Percentiles rank a stretch among this genome's conserved stretches.
These are phyloP conservation scores for Oreonectes daqikongensis DNA, from an alignment of 2,797 vertebrate species.

Conservation along the genomic window DNA sequence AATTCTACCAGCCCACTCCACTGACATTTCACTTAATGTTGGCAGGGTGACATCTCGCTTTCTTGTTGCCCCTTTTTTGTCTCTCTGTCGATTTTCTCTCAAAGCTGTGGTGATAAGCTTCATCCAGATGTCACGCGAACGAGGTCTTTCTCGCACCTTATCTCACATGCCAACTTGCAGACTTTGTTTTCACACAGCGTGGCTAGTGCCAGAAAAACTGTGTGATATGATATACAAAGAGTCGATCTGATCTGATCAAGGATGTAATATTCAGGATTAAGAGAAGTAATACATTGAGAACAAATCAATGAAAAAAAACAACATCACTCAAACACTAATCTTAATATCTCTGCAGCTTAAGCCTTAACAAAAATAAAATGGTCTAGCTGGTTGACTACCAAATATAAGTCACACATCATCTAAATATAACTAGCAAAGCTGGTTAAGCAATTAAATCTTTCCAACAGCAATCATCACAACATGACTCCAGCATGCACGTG, in stretches of 20 bases:
- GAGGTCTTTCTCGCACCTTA: constrained; percentile 23
- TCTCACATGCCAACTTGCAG: constrained; percentile 26
- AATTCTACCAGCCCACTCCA: constrained; percentile 26
- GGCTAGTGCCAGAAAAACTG: not conserved
- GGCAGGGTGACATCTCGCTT: constrained; percentile 25
- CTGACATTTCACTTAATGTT: constrained; percentile 45
- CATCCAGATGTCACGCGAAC: constrained; percentile 52
- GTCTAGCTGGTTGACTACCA: not conserved
- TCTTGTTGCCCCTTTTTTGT: constrained; percentile 5
- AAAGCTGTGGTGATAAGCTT: constrained; percentile 42
- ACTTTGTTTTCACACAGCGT: constrained; percentile 9
- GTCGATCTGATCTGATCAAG: constrained; percentile 18
- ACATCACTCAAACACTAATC: constrained; percentile 2
- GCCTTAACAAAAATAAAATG: not conserved
- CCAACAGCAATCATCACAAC: not conserved
- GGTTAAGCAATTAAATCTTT: constrained; percentile 1
- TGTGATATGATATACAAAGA: constrained; percentile 1
- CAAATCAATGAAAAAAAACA: constrained; percentile 13
- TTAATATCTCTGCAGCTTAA: constrained; percentile 5
- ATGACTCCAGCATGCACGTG: not conserved
- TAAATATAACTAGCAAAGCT: not conserved
- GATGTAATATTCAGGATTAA: not conserved
- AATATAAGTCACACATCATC: not conserved
- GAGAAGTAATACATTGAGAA: not conserved
- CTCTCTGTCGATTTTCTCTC: constrained; percentile 33